Evolutionary conservation across 2,113 vertebrate species (phyloP), one percentile per base, ranked within the genome.

Genomic region (Coregonus clupeaformis): DNA sequence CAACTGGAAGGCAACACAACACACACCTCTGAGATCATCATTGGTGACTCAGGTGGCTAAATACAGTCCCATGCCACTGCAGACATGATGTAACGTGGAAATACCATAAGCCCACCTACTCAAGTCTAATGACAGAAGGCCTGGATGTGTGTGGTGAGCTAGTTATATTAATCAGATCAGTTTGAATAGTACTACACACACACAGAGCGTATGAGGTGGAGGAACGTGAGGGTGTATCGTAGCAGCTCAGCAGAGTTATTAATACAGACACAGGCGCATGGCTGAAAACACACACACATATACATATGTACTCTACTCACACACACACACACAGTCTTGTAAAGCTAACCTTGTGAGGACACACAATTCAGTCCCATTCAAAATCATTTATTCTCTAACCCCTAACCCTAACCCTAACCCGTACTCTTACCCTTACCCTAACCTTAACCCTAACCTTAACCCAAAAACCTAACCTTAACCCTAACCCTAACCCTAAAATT

Each of bases 211-310:
- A 74, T 76, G 81, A 78, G 76, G 78, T 85, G 16, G 65, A 83
- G 79, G 74, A 90, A 90, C 77, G 77, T 87, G 88, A 84, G 72
- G 49, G 49, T 14, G 49, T 1, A 20, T 30, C 47, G 77, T 84
- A 80, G 68, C 73, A 72, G 79, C 87, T 93, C 91, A 93, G 92
- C 91, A 93, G 32, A 36, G 75, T 79, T 62, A 86, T 83, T 84
- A 83, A 90, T 86, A 87, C 52, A 49, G 60, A 67, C 66, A 64
- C 45, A 25, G 79, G 74, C 86, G 85, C 86, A 84, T 83, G 88
- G 74, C 74, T 68, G 69, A 69, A 85, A 68, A 71, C 65, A 73
- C 77, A 80, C 63, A 73, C 55, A 47, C 59, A n/a, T n/a, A n/a
- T n/a, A n/a, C n/a, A n/a, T n/a, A n/a, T n/a, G n/a, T n/a, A n/a